Conservation (phyloP, 2,113 vertebrate genomes). For the Hystrix brachyura region DNA sequence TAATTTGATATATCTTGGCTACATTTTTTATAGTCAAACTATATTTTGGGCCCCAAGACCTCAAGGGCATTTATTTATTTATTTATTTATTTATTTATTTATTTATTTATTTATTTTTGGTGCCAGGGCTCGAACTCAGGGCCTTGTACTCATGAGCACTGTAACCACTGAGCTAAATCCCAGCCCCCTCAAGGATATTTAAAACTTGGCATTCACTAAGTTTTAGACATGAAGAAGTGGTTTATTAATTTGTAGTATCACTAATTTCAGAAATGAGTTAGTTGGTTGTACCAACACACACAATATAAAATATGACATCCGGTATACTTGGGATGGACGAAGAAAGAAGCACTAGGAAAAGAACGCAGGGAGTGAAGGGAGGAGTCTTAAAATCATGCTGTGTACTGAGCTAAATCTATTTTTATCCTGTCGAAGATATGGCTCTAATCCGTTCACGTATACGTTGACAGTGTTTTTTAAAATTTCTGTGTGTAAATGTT, state of each 20-base stretch:
- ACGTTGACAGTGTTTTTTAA: not conserved
- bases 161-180: too few species aligned
- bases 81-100: too few species aligned
- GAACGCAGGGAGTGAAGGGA: not conserved
- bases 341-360: not conserved
- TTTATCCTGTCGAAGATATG: not conserved
- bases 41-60: too few species aligned
- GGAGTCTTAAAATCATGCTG: not conserved
- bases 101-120: too few species aligned
- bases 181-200: not conserved
- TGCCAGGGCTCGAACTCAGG: too few species aligned
- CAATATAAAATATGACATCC: not conserved
- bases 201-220: not conserved
- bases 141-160: too few species aligned
- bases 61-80: too few species aligned
- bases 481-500: not conserved
- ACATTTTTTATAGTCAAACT: too few species aligned
- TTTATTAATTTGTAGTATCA: not conserved
- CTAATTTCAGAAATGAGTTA: not conserved
- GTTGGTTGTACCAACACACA: not conserved
- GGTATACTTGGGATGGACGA: not conserved
- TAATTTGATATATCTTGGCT: too few species aligned
- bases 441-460: not conserved
- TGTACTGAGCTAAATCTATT: not conserved
- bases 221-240: slow-evolving; percentile 18